Conservation (phyloP, 2,888 invertebrate genomes). For the Lasioglossum figueresi region DNA sequence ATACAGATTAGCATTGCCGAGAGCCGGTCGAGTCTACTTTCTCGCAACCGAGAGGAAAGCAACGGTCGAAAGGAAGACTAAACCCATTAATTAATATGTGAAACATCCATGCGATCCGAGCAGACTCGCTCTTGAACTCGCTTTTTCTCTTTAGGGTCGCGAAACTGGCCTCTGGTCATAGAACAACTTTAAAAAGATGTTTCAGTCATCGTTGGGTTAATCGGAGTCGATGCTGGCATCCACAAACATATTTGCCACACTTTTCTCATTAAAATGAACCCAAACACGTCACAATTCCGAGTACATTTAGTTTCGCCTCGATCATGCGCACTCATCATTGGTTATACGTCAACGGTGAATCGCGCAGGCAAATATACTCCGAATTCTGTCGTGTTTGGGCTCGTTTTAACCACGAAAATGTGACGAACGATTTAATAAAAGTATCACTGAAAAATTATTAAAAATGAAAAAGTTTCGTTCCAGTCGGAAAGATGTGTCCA, state of each 20-base stretch:
- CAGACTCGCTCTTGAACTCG: not conserved
- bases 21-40: constrained; percentile 36
- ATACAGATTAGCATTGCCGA: constrained; percentile 40
- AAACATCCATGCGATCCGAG: not conserved
- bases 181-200: not conserved
- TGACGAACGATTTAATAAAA: not conserved
- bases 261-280: not conserved
- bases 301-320: too few species aligned
- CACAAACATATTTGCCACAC: not conserved
- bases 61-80: not conserved
- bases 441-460: not conserved
- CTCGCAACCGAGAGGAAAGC: constrained; percentile 30
- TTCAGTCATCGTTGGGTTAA: not conserved
- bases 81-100: not conserved
- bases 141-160: not conserved
- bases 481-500: not conserved
- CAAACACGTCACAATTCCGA: not conserved
- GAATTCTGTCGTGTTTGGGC: not conserved
- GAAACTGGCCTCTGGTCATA: not conserved
- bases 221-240: not conserved
- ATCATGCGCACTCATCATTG: not conserved
- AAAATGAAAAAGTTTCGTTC: not conserved
- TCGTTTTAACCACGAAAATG: not conserved
- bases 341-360: not conserved
- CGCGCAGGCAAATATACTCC: not conserved